Percentiles rank a stretch among this genome's conserved stretches.
Conservation (phyloP, 2,797 vertebrate genomes). For the Morus bassanus region DNA sequence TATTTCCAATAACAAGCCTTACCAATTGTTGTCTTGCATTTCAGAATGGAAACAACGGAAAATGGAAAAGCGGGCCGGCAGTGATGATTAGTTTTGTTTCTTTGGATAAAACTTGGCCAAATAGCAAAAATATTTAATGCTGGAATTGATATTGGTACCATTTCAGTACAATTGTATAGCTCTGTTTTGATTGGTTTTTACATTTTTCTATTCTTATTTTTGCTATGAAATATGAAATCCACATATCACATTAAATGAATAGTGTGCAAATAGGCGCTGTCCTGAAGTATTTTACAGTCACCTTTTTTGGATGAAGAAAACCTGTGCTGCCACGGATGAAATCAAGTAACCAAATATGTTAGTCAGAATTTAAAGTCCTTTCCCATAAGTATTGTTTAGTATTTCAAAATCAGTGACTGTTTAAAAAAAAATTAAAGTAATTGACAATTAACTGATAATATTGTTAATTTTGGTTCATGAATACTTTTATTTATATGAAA, state of each 20-base stretch:
- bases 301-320: constrained; percentile 60
- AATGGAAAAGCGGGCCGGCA: constrained; percentile 94
- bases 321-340: background rate
- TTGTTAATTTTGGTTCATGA: background rate
- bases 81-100: constrained; percentile 61
- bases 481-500: constrained; percentile 9
- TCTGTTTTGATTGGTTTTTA: constrained; percentile 69
- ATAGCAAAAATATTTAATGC: constrained; percentile 45
- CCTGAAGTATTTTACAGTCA: constrained; percentile 1
- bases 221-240: constrained; percentile 68
- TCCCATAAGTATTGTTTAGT: constrained; percentile 50
- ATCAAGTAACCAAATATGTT: background rate
- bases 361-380: constrained; percentile 13
- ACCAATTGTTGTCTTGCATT: background rate
- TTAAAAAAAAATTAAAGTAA: background rate
- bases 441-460: background rate
- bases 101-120: constrained; percentile 15
- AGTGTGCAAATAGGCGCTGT: constrained; percentile 54
- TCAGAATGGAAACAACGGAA: constrained; percentile 91
- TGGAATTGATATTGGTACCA: constrained; percentile 67
- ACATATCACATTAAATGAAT: constrained; percentile 35
- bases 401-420: constrained; percentile 22
- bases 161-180: constrained; percentile 70
- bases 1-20: background rate
- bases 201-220: constrained; percentile 72